Percentiles rank a stretch among this genome's conserved stretches.
phyloP scores from a whole-genome alignment of 2,113 vertebrate species.

The Platichthys stellatus region DNA sequence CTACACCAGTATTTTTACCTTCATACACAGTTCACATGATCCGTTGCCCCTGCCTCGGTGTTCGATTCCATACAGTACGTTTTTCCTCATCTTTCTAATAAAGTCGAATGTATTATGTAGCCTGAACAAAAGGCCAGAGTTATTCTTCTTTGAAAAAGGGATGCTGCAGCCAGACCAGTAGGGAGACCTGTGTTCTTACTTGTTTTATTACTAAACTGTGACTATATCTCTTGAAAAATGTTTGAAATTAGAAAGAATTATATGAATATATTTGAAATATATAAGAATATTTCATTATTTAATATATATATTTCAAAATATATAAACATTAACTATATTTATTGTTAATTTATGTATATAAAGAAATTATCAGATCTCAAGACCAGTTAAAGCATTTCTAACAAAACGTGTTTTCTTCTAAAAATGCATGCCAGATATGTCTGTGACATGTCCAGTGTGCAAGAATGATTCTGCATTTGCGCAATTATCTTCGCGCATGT shows the following conservation, averaged over 20 bases:
- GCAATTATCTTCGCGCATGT: slow-evolving; percentile 59
- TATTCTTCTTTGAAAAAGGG: slow-evolving; percentile 62
- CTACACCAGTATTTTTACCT: slow-evolving; percentile 17
- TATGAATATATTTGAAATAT: slow-evolving; percentile 84
- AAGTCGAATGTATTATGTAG: slow-evolving; percentile 68
- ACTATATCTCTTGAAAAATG: slow-evolving; percentile 80
- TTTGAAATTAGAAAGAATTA: slow-evolving; percentile 80
- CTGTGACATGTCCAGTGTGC: slow-evolving; percentile 83
- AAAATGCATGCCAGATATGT: slow-evolving; percentile 79
- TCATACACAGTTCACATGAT: slow-evolving; percentile 1
- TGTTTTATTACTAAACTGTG: slow-evolving; percentile 86
- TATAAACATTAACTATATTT: slow-evolving; percentile 83
- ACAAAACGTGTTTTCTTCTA: slow-evolving; percentile 77
- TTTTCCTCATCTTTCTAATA: slow-evolving; percentile 35
- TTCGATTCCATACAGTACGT: slow-evolving; percentile 26
- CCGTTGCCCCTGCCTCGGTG: slow-evolving; percentile 19
- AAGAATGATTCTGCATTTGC: slow-evolving; percentile 66
- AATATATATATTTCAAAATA: slow-evolving; percentile 83
- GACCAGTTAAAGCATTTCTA: slow-evolving; percentile 77
- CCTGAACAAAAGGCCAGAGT: slow-evolving; percentile 27
- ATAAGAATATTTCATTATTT: slow-evolving; percentile 81
- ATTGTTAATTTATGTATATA: slow-evolving; percentile 86
- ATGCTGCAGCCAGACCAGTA: slow-evolving; percentile 75
- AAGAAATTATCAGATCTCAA: slow-evolving; percentile 79
- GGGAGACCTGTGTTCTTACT: slow-evolving; percentile 72